Base-by-base conservation (phyloP, 2,888 invertebrate species). In the Agonopterix arenella region DNA sequence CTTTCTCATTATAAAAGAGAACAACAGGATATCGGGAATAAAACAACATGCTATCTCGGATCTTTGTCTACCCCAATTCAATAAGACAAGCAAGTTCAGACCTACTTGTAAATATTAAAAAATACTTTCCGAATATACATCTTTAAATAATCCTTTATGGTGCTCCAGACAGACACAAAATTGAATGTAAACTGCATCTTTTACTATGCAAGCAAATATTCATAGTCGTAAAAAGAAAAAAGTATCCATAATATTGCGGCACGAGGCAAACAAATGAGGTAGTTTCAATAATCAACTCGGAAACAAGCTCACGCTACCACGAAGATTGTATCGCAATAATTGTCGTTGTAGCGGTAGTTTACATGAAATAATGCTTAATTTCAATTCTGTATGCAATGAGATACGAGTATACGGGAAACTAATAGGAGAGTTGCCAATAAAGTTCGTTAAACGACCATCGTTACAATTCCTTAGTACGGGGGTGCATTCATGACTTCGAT, bases 321-420 rank as follows among this genome's bases (percentile, higher is more conserved):
- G 61, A 69, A 75, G 76, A 81, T 80, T 65, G 61, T 74, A 82
- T 79, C 79, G 60, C 60, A 71, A 69, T 80, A 78, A 81, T 77
- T 73, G 74, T 73, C 70, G 70, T 74, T 73, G 71, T 72, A 66
- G 43, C 10, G 10, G 72, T 70, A 66, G 73, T 84, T 84, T 84
- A 81, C 84, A 84, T 85, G 73, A 80, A 84, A 84, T 84, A 76
- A 83, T 78, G 73, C 81, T 81, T 80, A 78, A 84, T 85, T 81
- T 85, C 81, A 84, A 86, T 84, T 82, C 70, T 65, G 66, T 70
- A 66, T 72, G 70, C 75, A 76, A 73, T 45, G 28, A 76, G 65
- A 63, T 73, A 75, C 72, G 28, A 28, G 28, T 28, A 28, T 77
- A 74, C 74, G 76, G 48, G 42, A 40, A 78, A 80, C 71, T 83